phyloP scores from a whole-genome alignment of 1,140 invertebrate species.

The Acromyrmex heyeri region DNA sequence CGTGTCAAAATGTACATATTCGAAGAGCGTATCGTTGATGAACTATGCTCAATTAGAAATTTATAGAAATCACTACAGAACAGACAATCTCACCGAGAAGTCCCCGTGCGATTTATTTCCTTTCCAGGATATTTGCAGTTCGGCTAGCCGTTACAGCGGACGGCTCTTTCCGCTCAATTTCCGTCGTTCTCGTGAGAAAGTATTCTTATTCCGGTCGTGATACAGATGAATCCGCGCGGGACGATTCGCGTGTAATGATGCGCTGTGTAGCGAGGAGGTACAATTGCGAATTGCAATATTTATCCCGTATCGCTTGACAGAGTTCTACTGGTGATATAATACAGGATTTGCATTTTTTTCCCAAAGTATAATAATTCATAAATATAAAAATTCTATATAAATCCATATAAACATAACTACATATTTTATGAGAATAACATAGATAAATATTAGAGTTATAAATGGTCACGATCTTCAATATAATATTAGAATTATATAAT shows the following conservation, averaged over 20 bases:
- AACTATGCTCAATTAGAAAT: conserved; percentile 68
- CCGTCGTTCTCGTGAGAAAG: conserved; percentile 57
- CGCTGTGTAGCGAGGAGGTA: not conserved
- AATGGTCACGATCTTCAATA: not conserved
- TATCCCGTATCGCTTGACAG: not conserved
- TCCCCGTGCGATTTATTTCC: conserved; percentile 59
- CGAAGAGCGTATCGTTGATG: conserved; percentile 44
- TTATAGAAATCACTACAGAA: conserved; percentile 60
- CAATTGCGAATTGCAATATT: conserved; percentile 10
- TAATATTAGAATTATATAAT: not conserved
- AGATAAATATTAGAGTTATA: conserved; percentile 6
- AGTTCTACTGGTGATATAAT: not conserved
- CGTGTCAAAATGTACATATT: not conserved
- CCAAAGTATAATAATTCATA: conserved; percentile 4
- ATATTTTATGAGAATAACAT: not conserved
- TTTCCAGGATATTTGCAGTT: conserved; percentile 42
- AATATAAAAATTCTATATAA: not conserved
- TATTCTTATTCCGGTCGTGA: conserved; percentile 22
- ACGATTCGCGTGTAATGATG: conserved; percentile 19
- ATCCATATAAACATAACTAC: not conserved
- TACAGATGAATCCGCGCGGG: conserved; percentile 6
- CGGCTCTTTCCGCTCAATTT: conserved; percentile 69
- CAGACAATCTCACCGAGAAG: conserved; percentile 1
- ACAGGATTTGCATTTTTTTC: not conserved
- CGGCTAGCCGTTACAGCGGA: conserved; percentile 18